phyloP scores from a whole-genome alignment of 2,888 invertebrate genomes.

The Oasisia sp. region DNA sequence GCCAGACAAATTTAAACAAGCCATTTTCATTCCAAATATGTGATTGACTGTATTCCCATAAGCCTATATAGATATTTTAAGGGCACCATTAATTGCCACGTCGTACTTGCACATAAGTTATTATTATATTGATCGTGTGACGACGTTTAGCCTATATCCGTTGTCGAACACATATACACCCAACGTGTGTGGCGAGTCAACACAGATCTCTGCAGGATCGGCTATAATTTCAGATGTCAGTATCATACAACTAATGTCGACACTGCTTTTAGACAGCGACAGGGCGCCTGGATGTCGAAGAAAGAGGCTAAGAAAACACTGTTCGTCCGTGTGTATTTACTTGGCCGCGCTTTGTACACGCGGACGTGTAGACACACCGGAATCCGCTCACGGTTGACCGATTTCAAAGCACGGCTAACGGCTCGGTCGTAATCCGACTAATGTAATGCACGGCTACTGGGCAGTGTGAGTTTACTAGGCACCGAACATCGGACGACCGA shows the following conservation, averaged over 20 bases:
- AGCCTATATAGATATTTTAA: neutral
- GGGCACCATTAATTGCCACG: neutral
- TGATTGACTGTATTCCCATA: neutral
- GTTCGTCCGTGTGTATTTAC: neutral
- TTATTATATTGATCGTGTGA: neutral
- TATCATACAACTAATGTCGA: neutral
- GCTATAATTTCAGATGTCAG: neutral
- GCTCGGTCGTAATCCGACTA: neutral
- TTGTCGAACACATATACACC: neutral
- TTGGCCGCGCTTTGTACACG: neutral
- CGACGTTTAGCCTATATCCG: neutral
- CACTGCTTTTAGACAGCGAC: neutral
- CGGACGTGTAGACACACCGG: neutral
- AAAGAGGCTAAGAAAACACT: neutral
- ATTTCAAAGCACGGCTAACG: neutral
- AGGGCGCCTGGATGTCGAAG: neutral
- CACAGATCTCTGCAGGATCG: neutral
- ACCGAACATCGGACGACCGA: neutral
- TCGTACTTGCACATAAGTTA: neutral
- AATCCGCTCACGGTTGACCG: neutral
- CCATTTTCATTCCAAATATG: neutral
- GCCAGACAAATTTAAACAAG: neutral
- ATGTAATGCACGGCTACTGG: neutral
- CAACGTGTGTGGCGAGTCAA: neutral
- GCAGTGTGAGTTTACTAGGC: neutral